Base-by-base conservation (phyloP, 2,797 vertebrate genomes). In the Crotalus adamanteus region DNA sequence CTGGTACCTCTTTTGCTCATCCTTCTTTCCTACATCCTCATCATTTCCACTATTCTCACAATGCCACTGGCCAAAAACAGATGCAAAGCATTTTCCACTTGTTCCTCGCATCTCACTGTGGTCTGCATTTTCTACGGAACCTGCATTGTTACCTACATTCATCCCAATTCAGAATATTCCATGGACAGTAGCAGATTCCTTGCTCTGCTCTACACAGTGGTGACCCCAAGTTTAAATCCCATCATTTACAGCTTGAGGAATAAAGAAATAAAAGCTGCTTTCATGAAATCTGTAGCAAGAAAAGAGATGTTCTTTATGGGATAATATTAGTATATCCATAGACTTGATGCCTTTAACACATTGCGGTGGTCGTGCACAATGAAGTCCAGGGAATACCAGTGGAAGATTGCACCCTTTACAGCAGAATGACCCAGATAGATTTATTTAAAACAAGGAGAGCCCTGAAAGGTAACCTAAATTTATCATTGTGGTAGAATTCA, bases 31-130 rank as follows among this genome's bases (percentile, higher is more conserved):
- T 98, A 98, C 1, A 31, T 94, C 26, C 92, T 94, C 61, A 98
- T 97, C 57, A 94, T 96, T 5, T 37, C 95, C 73, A 93, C 96
- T 8, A 85, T 98, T 53, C 94, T 96, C 18, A 97, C 86, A 57
- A 97, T 97, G 96, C 91, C 87, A 18, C 94, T 94, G 0, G 88
- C 90, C 4, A 90, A 93, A 90, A 93, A 93, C 57, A 93, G 95
- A 88, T 92, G 11, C 92, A 98, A 97, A 95, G 96, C 96, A 7
- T 96, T 97, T 9, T 95, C 96, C 13, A 98, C 97, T 3, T 98
- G 94, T 16, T 95, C 94, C 16, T 96, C 95, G 0, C 95, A 95
- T 11, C 93, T 95, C 92, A 65, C 90, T 9, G 69, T 94, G 0
- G 94, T 95, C 4, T 92, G 92, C 14, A 91, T 95, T 28, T 95